Evolutionary conservation across 2,888 invertebrate species (phyloP).

Genomic region (Hirtodrosophila histrioides): DNA sequence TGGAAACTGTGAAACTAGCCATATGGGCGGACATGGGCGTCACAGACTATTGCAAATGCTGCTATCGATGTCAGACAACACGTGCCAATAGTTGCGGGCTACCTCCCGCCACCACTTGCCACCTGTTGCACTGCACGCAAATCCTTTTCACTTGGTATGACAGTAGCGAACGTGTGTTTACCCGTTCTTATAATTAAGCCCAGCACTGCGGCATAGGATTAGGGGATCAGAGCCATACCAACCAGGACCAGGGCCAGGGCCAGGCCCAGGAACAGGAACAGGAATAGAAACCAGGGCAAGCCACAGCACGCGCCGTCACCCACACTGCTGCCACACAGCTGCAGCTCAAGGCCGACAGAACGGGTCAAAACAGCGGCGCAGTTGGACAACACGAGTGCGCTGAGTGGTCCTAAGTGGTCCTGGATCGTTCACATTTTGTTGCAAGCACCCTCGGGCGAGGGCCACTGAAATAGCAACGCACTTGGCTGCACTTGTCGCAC

Average conservation of each 20-base stretch:
- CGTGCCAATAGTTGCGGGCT: constrained; percentile 39
- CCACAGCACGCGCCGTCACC: constrained; percentile 19
- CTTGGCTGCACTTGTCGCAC: constrained; percentile 56
- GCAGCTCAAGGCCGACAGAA: constrained; percentile 21
- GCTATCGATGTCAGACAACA: constrained; percentile 39
- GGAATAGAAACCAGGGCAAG: no score
- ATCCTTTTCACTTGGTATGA: constrained; percentile 6
- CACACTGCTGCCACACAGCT: neutral
- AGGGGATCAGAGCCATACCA: constrained; percentile 29
- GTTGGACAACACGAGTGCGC: constrained; percentile 2
- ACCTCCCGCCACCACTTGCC: neutral
- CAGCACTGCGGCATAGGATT: constrained; percentile 30
- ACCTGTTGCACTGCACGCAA: constrained; percentile 35
- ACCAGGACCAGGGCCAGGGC: constrained; percentile 1
- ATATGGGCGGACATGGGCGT: no score
- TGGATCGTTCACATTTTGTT: constrained; percentile 1
- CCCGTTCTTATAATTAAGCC: constrained; percentile 4
- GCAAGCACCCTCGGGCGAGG: constrained; percentile 17
- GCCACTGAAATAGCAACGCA: constrained; percentile 33
- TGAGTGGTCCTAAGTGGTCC: constrained; percentile 8
- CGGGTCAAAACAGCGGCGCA: constrained; percentile 34
- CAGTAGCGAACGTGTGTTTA: constrained; percentile 27
- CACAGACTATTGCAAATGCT: neutral
- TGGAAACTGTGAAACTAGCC: no score
- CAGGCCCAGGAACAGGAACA: constrained; percentile 1